Evolutionary conservation across 30 jellyfish, hydroid and myxozoan genomes (phyloP), one percentile per base, ranked within the genome.

Genomic region (Pseudorhiza aurosa): DNA sequence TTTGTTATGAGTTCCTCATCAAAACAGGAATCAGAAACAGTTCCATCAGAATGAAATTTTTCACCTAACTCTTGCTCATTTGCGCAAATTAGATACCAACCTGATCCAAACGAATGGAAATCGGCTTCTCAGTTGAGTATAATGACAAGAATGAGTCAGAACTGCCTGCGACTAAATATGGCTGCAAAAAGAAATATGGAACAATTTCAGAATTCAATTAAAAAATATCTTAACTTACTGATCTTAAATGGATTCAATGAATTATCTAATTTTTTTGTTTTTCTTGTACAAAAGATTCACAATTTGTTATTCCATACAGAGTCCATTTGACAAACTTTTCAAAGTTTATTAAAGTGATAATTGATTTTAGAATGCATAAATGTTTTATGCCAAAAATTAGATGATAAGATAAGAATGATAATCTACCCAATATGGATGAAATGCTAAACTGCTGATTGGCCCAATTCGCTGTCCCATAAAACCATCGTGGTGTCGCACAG

Each of bases 391-490:
- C n/a, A n/a, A n/a, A n/a, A n/a, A n/a, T 14, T 1, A 0, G 1
- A 65, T 26, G 22, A 25, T 65, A 12, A n/a, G 31, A 21, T 27
- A 29, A n/a, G n/a, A n/a, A n/a, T n/a, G n/a, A n/a, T n/a, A n/a
- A 51, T 93, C 58, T 81, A 93, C 99, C 99, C 99, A 93, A 68
- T 80, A 68, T 0, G 99, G 99, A 82, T 93, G 99, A 58, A 86
- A 93, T 7, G 96, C 91, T 25, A 93, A 67, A 62, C 96, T 75
- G 69, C 94, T 93, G 44, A 93, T 77, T 43, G 99, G 99, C 17
- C 99, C 99, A 65, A 93, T 93, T 49, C 99, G 50, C 60, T 93
- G 99, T 30, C 99, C 99, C 89, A 93, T 93, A 67, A 93, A 93
- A 6, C 99, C 99, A 68, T 93, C 97, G 70, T 93, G 99, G 53